Evolutionary conservation across 2,113 vertebrate genomes (phyloP), one percentile per base, ranked within the genome.

Genomic region (Paralichthys olivaceus): DNA sequence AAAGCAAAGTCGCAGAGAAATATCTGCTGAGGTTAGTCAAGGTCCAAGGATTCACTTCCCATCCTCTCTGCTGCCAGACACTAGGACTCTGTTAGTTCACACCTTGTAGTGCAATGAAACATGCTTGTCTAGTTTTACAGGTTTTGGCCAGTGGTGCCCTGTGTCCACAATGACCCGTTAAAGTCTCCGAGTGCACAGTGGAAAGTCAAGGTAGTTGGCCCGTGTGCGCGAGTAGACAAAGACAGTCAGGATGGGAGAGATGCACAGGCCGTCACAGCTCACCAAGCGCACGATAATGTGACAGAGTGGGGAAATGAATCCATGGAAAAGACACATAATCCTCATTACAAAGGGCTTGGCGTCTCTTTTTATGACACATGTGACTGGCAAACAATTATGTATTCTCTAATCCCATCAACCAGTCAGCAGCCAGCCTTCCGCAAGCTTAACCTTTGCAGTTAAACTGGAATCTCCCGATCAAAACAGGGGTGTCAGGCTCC

Each of bases 241-340:
- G 89, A 89, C 90, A 87, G 86, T 80, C 69, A 37, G 89, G 86
- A 92, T 87, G 86, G 80, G 86, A 88, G 83, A 86, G 89, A 91
- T 88, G 75, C 78, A 80, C 78, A 78, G 71, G 63, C 75, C 86
- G 37, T 40, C 37, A 69, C 72, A 75, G 67, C 75, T 69, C 80
- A 62, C 65, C 61, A 62, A 60, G 80, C 74, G 32, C 85, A 83
- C 82, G 75, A 69, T 84, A 85, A 86, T 89, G 89, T 89, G 84
- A 91, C 80, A 26, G 77, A 88, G 81, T 47, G 83, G 90, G 90
- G 87, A 84, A 92, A 92, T 92, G 76, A 91, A 92, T 81, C 80
- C 91, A 92, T 93, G 93, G 90, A 93, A 93, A 94, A 94, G 84
- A 89, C 86, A 84, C 87, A 92, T 91, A 90, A 89, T 84, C 84